Evolutionary conservation across 2,888 invertebrate genomes (phyloP), one percentile per base, ranked within the genome.

Genomic region (Chalcosyrphus nemorum): DNA sequence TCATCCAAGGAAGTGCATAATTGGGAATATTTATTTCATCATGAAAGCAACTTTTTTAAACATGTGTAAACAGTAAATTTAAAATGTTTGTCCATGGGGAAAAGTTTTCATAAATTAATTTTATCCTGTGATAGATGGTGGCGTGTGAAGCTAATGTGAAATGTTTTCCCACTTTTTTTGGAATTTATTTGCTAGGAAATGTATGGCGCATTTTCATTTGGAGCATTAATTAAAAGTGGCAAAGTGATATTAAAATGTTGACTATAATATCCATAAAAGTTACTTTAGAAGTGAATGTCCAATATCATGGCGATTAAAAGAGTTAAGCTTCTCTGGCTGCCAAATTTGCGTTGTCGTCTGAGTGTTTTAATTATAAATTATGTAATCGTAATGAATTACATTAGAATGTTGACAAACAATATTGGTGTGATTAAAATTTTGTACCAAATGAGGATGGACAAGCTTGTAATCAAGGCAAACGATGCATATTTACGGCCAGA

Each of bases 21-120:
- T 59, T 63, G 45, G 32, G 32, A 63, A 63, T 19, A 63, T 47
- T 63, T 63, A 47, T 47, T 32, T 63, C 13, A 17, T 11, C n/a
- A n/a, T n/a, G 19, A 61, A 29, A 29, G 29, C 17, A 27, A 61
- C 45, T 43, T 43, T 61, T 56, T 29, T 2, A 13, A 21, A 41
- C 41, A 57, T 15, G 9, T 57, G 9, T 57, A 13, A 38, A 61
- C 61, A 61, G 43, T 29, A 61, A 27, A 45, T 61, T 61, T 61
- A 29, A 61, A 45, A 61, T 43, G 29, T 45, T 17, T 19, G 9
- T 29, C 43, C 43, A 17, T 29, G 6, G 43, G 29, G 2, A 29
- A 61, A 61, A 61, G 27, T 43, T 29, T 61, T 29, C 15, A 6
- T 11, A 29, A 45, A 27, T 13, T n/a, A 17, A 45, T 61, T 61